These are phyloP conservation scores for Danaus chrysippus DNA, from an alignment of 2,888 invertebrate genomes.

Conservation along the genomic window DNA sequence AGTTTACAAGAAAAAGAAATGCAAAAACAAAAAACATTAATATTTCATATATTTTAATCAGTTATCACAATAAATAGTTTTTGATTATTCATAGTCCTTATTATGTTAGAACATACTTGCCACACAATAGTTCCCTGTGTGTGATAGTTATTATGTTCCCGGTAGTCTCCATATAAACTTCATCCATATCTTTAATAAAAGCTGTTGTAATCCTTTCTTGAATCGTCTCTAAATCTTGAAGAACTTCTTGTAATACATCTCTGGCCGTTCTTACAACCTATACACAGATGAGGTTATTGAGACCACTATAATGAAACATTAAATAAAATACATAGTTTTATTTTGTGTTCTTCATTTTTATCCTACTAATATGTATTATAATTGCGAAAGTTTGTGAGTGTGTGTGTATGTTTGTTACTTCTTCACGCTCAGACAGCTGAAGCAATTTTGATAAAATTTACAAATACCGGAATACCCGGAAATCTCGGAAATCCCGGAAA, in stretches of 20 bases:
- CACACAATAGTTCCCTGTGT: slow-evolving; percentile 45
- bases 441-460: too few relatives aligned
- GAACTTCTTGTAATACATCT: slow-evolving; percentile 40
- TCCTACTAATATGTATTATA: too few relatives aligned
- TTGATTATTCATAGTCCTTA: neutral
- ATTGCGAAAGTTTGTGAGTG: too few relatives aligned
- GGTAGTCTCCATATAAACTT: slow-evolving; percentile 58
- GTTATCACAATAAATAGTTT: neutral
- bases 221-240: slow-evolving; percentile 45
- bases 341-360: too few relatives aligned
- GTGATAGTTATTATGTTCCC: slow-evolving; percentile 37
- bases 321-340: too few relatives aligned
- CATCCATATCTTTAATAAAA: slow-evolving; percentile 67
- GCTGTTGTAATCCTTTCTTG: slow-evolving; percentile 51
- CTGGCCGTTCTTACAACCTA: slow-evolving; percentile 50
- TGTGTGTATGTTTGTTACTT: too few relatives aligned
- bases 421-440: too few relatives aligned
- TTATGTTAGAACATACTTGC: slow-evolving; percentile 42
- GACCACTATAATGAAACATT: too few relatives aligned
- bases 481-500: too few relatives aligned
- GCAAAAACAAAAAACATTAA: too few relatives aligned
- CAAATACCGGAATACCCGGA: too few relatives aligned
- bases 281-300: slow-evolving; percentile 14
- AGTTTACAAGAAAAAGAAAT: too few relatives aligned
- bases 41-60: neutral